Conservation (phyloP, 2,888 invertebrate species). For the Disparrhopalites patrizii region DNA sequence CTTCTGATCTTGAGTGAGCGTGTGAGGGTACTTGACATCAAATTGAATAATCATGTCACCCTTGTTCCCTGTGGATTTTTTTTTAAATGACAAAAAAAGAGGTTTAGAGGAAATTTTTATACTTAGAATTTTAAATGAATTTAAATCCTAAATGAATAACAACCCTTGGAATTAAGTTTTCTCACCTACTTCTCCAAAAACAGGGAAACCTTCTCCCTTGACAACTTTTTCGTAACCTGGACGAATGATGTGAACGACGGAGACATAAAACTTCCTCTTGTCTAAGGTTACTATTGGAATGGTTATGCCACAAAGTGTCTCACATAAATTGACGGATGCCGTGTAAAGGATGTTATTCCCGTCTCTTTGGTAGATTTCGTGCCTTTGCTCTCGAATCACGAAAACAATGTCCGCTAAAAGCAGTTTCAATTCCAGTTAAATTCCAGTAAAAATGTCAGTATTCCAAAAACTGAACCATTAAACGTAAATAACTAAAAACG, state of each 20-base stretch:
- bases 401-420: slow-evolving; percentile 49
- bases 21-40: slow-evolving; percentile 58
- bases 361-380: slow-evolving; percentile 61
- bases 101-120: no score
- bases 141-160: not conserved
- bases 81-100: no score
- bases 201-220: slow-evolving; percentile 69
- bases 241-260: slow-evolving; percentile 53
- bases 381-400: slow-evolving; percentile 48
- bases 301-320: slow-evolving; percentile 67
- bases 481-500: no score
- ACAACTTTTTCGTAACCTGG: slow-evolving; percentile 67
- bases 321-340: slow-evolving; percentile 61
- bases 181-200: slow-evolving; percentile 59
- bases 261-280: slow-evolving; percentile 63
- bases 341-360: slow-evolving; percentile 65
- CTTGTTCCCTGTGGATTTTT: slow-evolving; percentile 48
- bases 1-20: slow-evolving; percentile 56
- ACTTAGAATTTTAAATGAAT: no score
- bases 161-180: not conserved
- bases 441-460: not conserved
- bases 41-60: slow-evolving; percentile 70
- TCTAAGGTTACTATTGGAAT: slow-evolving; percentile 67
- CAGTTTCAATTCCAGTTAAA: not conserved
- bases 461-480: not conserved